Conservation (phyloP, 1,140 invertebrate species). For the Pachypsylla venusta region DNA sequence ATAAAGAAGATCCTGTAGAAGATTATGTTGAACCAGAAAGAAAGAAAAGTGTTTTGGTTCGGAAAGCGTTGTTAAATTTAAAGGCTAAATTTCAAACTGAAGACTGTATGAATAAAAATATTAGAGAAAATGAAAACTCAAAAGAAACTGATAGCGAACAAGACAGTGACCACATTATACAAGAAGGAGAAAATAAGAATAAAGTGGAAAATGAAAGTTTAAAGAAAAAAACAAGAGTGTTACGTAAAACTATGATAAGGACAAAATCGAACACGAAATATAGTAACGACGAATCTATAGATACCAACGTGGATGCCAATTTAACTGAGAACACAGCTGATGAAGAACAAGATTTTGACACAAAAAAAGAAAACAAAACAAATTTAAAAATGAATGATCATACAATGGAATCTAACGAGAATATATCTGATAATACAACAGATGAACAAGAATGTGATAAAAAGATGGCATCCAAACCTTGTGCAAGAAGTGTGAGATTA, state of each 20-base stretch:
- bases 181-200: conserved; percentile 18
- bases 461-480: conserved; percentile 4
- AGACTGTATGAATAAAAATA: no score
- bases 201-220: conserved; percentile 24
- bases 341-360: no score
- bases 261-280: no score
- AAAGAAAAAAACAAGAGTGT: conserved; percentile 18
- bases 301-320: no score
- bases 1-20: conserved; percentile 9
- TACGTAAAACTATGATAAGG: conserved; percentile 14
- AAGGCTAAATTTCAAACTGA: background rate
- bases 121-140: conserved; percentile 14
- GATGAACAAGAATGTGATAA: conserved; percentile 17
- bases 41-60: conserved; percentile 1
- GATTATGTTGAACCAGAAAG: background rate
- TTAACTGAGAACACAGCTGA: no score
- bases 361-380: no score
- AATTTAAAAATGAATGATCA: no score
- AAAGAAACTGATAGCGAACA: conserved; percentile 17
- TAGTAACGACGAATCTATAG: no score
- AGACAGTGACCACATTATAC: conserved; percentile 12
- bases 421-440: background rate
- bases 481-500: background rate
- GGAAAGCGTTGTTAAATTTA: background rate
- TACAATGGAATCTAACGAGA: no score